These are phyloP conservation scores for Drosophila tsacasi DNA, from an alignment of 1,140 invertebrate genomes.

Conservation along the genomic window DNA sequence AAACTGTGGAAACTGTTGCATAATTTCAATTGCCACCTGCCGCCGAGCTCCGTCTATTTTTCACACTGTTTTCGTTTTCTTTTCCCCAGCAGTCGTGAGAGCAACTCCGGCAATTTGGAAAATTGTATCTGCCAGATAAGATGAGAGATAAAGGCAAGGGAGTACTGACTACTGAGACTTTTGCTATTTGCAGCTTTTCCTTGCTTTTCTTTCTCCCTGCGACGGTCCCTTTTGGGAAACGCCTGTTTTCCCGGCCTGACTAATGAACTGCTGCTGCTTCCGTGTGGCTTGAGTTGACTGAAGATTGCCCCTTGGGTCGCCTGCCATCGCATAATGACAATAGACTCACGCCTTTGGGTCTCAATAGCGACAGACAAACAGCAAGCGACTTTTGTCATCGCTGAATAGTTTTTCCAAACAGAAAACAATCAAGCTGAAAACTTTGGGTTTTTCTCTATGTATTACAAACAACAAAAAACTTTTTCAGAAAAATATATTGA, in stretches of 20 bases:
- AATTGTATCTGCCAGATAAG: slow-evolving; percentile 78
- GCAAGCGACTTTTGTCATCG: slow-evolving; percentile 45
- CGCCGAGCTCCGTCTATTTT: slow-evolving; percentile 38
- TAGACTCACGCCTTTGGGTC: slow-evolving; percentile 61
- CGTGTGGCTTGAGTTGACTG: slow-evolving; percentile 46
- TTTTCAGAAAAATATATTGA: slow-evolving; percentile 23
- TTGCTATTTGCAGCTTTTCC: slow-evolving; percentile 51
- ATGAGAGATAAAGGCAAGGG: slow-evolving; percentile 36
- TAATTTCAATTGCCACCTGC: slow-evolving; percentile 62
- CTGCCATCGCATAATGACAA: slow-evolving; percentile 75
- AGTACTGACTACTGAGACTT: slow-evolving; percentile 44
- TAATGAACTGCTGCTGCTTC: slow-evolving; percentile 66
- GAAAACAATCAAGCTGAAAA: slow-evolving; percentile 41
- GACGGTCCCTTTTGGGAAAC: slow-evolving; percentile 58
- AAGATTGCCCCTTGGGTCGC: slow-evolving; percentile 51
- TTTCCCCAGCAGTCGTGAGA: slow-evolving; percentile 59
- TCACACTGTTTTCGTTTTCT: slow-evolving; percentile 26
- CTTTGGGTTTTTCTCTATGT: slow-evolving; percentile 36
- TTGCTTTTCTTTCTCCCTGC: slow-evolving; percentile 35
- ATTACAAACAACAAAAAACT: slow-evolving; percentile 16
- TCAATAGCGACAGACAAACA: slow-evolving; percentile 4
- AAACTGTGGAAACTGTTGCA: slow-evolving; percentile 52
- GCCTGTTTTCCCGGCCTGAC: slow-evolving; percentile 60
- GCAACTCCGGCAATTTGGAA: slow-evolving; percentile 75
- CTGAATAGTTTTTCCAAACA: slow-evolving; percentile 38